Evolutionary conservation across 2,113 vertebrate genomes (phyloP).

Genomic region (Zapus hudsonius): DNA sequence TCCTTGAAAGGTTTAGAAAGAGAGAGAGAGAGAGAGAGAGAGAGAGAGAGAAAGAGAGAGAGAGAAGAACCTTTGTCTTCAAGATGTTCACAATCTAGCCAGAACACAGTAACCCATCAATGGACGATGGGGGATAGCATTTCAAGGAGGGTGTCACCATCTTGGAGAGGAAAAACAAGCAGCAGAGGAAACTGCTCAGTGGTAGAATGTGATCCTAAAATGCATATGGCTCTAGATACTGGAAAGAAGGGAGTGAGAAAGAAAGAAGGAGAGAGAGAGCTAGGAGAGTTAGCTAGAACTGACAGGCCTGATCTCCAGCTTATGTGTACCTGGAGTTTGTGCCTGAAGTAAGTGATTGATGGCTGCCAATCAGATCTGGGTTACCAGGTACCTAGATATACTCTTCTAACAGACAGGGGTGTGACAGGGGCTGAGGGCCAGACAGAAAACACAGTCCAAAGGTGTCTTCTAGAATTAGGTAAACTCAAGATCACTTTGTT

Average conservation of each 20-base stretch:
- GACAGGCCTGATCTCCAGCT: too few species aligned
- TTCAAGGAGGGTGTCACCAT: rapidly evolving
- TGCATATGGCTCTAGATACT: not conserved
- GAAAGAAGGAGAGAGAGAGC: not conserved
- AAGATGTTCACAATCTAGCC: not conserved
- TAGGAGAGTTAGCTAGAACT: too few species aligned
- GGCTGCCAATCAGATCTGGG: too few species aligned
- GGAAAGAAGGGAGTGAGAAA: not conserved
- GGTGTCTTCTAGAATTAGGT: not conserved
- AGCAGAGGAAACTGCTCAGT: not conserved
- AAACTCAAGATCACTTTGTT: not conserved
- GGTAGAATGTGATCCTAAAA: not conserved
- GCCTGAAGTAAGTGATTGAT: too few species aligned
- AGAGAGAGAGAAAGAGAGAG: not conserved
- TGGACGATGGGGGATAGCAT: not conserved
- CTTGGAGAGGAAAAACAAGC: not conserved
- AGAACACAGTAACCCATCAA: not conserved
- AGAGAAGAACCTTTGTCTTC: not conserved
- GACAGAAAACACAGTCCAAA: not conserved
- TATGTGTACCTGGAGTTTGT: too few species aligned
- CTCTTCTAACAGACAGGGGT: too few species aligned
- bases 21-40: not conserved
- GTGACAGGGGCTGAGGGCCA: too few species aligned
- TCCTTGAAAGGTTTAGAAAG: not conserved
- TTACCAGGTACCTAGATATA: too few species aligned